Base-by-base conservation (phyloP, 2,888 invertebrate genomes). In the Charanyca ferruginea region DNA sequence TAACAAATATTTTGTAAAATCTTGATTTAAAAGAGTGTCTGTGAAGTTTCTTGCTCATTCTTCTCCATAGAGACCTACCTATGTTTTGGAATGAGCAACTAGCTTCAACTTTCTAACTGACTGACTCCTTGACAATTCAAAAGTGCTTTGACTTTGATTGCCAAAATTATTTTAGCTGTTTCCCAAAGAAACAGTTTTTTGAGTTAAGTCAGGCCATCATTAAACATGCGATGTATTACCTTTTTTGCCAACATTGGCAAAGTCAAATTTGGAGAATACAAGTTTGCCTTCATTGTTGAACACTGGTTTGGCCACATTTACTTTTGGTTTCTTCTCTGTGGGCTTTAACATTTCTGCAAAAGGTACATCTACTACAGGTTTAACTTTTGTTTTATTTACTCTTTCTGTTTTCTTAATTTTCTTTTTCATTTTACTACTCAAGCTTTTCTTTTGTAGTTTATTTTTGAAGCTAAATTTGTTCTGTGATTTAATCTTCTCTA, bases 191-290 rank as follows among this genome's bases (percentile, higher is more conserved):
- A n/a, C n/a, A n/a, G n/a, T n/a, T n/a, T n/a, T n/a, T n/a, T n/a
- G n/a, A n/a, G n/a, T n/a, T n/a, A n/a, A n/a, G n/a, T n/a, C n/a
- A n/a, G n/a, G n/a, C n/a, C 28, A 28, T 28, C 28, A 7, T 28
- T 5, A 28, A 28, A 7, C 28, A 28, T 28, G 28, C 7, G 3
- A 2, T 16, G 13, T 71, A 77, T 92, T 87, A 90, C 97, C 96
- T 89, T 96, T 96, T 7, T 96, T 95, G 18, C 97, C 97, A 73
- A 97, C 95, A 83, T 96, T 96, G 25, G 97, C 97, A 93, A 99
- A 98, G 90, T 99, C 98, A 91, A 99, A 98, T 94, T 99, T 99
- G 6, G 98, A 98, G 88, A 98, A 99, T 1, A 98, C 98, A 87
- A 98, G 96, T 94, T 98, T 98, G 2, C 98, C 98, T 74, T 98